Percentiles rank a stretch among this genome's conserved stretches.
Conservation (phyloP, 2,113 vertebrate genomes). For the Nothobranchius furzeri region DNA sequence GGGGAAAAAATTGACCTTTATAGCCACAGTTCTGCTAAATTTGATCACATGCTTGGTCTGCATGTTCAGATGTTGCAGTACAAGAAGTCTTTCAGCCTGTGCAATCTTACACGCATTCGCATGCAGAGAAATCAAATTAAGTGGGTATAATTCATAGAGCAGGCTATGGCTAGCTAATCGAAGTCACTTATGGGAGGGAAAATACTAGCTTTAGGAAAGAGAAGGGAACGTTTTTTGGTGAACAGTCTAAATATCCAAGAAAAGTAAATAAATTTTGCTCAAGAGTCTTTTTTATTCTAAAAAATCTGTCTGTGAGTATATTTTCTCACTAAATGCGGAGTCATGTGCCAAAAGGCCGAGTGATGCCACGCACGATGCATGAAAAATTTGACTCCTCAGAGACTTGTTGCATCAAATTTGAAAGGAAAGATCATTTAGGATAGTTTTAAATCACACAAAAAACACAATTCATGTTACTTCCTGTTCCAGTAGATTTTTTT, state of each 20-base stretch:
- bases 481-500: constrained; percentile 33
- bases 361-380: not conserved
- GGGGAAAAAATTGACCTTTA: constrained; percentile 6
- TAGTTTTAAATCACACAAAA: constrained; percentile 19
- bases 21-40: constrained; percentile 40
- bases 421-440: too few relatives aligned
- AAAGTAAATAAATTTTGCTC: not conserved
- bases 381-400: not conserved
- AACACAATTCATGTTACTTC: constrained; percentile 36
- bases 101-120: constrained; percentile 42
- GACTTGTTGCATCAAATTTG: too few relatives aligned
- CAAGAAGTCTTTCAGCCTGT: constrained; percentile 37
- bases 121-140: constrained; percentile 52
- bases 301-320: not conserved
- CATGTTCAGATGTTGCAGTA: constrained; percentile 46
- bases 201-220: not conserved
- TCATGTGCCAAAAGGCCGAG: constrained; percentile 1
- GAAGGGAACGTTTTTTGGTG: too few relatives aligned
- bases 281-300: not conserved
- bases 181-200: constrained; percentile 14
- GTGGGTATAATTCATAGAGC: constrained; percentile 48
- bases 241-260: too few relatives aligned
- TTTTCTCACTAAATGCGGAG: constrained; percentile 5
- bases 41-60: constrained; percentile 51
- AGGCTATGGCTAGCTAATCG: constrained; percentile 39